A percentile compares a stretch with the other conserved stretches of the same genome.
Evolutionary conservation across 2,888 invertebrate genomes (phyloP).

Genomic region (Lepidocyrtinus sp.): DNA sequence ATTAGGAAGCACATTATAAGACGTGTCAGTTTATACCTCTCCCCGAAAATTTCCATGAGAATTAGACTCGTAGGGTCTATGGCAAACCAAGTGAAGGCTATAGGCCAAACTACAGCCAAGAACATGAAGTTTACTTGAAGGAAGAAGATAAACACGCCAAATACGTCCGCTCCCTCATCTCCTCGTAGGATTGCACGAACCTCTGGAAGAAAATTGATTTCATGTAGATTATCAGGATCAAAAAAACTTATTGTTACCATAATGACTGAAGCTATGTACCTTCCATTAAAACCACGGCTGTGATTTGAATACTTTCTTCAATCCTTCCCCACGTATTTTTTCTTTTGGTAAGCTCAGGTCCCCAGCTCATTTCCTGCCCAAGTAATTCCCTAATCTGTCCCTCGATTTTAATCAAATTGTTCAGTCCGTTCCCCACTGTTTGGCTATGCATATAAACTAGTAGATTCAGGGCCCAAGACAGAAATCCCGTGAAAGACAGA

Average conservation of each 20-base stretch:
- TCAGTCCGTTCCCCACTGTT: background rate
- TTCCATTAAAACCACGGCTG: no score
- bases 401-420: background rate
- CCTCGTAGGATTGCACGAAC: background rate
- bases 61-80: background rate
- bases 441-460: background rate
- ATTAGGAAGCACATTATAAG: background rate
- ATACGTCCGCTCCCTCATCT: background rate
- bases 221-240: no score
- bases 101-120: background rate
- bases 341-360: no score
- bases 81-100: background rate
- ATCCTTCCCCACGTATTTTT: no score
- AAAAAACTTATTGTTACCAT: no score
- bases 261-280: no score
- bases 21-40: background rate
- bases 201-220: no score
- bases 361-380: no score
- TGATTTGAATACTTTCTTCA: no score
- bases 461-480: background rate
- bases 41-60: background rate
- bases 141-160: background rate
- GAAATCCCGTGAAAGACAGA: background rate
- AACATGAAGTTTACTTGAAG: background rate
- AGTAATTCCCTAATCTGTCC: background rate